phyloP scores from a whole-genome alignment of 2,113 vertebrate genomes.

The Pristiophorus japonicus region DNA sequence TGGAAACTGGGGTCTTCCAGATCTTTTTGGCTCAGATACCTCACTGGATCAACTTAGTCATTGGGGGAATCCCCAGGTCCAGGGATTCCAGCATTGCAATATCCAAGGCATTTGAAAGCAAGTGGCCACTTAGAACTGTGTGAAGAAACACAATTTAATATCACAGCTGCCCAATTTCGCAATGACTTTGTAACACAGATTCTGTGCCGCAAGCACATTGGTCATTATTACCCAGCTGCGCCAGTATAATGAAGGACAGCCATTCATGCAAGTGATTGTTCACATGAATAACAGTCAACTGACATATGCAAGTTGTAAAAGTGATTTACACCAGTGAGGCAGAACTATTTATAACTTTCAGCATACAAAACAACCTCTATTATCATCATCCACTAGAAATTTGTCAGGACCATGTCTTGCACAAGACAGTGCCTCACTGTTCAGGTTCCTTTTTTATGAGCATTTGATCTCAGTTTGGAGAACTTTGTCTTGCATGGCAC shows the following conservation, averaged over 20 bases:
- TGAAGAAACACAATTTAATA: neutral
- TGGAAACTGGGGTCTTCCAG: neutral
- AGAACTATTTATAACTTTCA: neutral
- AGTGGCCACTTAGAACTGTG: neutral
- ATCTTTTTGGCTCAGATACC: neutral
- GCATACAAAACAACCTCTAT: neutral
- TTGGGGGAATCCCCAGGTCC: neutral
- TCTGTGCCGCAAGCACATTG: neutral
- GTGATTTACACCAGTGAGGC: neutral
- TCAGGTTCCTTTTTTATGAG: neutral
- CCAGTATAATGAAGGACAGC: neutral
- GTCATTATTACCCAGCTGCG: neutral
- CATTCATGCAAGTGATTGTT: neutral
- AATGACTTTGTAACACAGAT: neutral
- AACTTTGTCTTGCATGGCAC: neutral
- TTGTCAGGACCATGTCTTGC: neutral
- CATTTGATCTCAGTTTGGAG: neutral
- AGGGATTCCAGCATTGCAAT: too few species aligned
- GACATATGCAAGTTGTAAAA: neutral
- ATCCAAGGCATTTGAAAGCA: neutral
- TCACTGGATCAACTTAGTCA: neutral
- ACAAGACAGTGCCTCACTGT: neutral
- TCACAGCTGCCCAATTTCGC: neutral
- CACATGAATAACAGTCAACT: neutral
- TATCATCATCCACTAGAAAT: neutral